Conservation (phyloP, 2,797 vertebrate species). For the Oryzias sinensis region DNA sequence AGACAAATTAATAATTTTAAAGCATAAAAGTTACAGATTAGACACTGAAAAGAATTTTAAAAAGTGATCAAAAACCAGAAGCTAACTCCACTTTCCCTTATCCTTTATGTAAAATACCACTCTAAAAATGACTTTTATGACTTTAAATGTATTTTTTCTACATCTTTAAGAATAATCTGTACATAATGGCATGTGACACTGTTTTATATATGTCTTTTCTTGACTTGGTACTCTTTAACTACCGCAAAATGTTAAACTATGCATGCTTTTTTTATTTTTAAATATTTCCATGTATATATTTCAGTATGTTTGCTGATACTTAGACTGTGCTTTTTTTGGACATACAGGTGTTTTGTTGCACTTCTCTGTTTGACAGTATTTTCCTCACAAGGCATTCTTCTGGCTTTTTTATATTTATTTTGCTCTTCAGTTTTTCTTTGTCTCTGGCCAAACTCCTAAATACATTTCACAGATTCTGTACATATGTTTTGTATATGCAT, state of each 20-base stretch:
- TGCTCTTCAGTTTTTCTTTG: conserved; percentile 57
- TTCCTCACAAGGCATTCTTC: conserved; percentile 81
- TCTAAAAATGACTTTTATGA: conserved; percentile 31
- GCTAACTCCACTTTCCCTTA: conserved; percentile 18
- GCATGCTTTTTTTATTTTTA: conserved; percentile 80
- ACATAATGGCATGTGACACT: conserved; percentile 63
- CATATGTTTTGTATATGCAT: conserved; percentile 85
- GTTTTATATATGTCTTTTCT: conserved; percentile 55
- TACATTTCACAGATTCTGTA: conserved; percentile 77
- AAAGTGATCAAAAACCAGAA: conserved; percentile 24
- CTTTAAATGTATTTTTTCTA: conserved; percentile 27
- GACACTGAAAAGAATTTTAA: background rate
- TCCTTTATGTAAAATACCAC: conserved; percentile 18
- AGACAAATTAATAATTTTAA: conserved; percentile 20
- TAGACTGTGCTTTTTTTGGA: conserved; percentile 85
- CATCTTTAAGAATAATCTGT: conserved; percentile 61
- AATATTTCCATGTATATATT: conserved; percentile 83
- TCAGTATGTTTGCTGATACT: conserved; percentile 82
- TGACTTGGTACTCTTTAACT: conserved; percentile 78
- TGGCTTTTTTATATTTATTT: conserved; percentile 73
- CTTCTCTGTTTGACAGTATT: conserved; percentile 87
- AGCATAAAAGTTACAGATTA: conserved; percentile 5
- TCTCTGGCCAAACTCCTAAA: conserved; percentile 71
- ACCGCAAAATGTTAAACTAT: conserved; percentile 84
- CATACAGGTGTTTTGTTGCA: conserved; percentile 79